Evolutionary conservation across 2,888 invertebrate species (phyloP).

Genomic region (Papilio demoleus): DNA sequence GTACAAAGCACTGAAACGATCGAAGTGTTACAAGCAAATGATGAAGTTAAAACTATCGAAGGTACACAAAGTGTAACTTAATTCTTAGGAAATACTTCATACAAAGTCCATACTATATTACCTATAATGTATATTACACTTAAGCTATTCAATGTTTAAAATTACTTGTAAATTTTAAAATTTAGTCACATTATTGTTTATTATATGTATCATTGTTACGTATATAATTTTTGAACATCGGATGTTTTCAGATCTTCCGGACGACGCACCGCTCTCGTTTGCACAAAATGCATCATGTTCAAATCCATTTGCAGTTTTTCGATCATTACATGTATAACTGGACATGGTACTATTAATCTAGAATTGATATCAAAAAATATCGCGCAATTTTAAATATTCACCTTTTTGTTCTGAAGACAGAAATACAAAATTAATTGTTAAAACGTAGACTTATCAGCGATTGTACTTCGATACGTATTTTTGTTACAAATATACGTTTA

Average conservation of each 20-base stretch:
- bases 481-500: slow-evolving; percentile 75
- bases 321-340: slow-evolving; percentile 64
- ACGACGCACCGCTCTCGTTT: slow-evolving; percentile 57
- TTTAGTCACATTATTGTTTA: slow-evolving; percentile 82
- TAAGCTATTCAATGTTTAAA: slow-evolving; percentile 78
- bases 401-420: slow-evolving; percentile 56
- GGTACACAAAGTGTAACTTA: slow-evolving; percentile 60
- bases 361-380: slow-evolving; percentile 75
- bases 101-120: slow-evolving; percentile 78
- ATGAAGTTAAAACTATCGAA: slow-evolving; percentile 57
- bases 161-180: slow-evolving; percentile 80
- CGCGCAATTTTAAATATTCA: slow-evolving; percentile 50
- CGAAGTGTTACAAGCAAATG: slow-evolving; percentile 50
- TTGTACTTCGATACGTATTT: slow-evolving; percentile 84
- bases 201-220: slow-evolving; percentile 83
- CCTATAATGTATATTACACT: slow-evolving; percentile 77
- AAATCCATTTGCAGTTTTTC: slow-evolving; percentile 59
- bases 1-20: slow-evolving; percentile 37
- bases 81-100: slow-evolving; percentile 76
- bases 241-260: slow-evolving; percentile 71
- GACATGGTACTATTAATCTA: slow-evolving; percentile 70
- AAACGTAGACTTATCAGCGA: slow-evolving; percentile 72
- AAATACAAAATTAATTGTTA: slow-evolving; percentile 67
- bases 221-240: slow-evolving; percentile 83
- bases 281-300: slow-evolving; percentile 46